Evolutionary conservation across 2,888 invertebrate genomes (phyloP).

Genomic region (Xylota sylvarum): DNA sequence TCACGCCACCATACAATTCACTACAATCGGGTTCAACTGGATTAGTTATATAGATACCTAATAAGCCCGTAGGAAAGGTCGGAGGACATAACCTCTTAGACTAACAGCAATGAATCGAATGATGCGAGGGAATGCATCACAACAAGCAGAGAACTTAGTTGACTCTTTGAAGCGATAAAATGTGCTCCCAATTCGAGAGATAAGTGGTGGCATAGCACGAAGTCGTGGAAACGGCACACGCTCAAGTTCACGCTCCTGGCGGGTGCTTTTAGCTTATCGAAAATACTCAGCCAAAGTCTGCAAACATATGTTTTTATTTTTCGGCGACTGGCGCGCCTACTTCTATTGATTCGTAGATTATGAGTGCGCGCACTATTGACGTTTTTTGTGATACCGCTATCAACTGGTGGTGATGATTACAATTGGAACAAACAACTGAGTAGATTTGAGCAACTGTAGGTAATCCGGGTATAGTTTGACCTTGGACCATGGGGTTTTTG

Average conservation of each 20-base stretch:
- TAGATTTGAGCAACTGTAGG: background rate
- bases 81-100: slow-evolving; percentile 29
- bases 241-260: slow-evolving; percentile 19
- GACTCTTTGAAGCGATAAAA: slow-evolving; percentile 2
- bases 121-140: slow-evolving; percentile 11
- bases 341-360: slow-evolving; percentile 29
- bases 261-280: slow-evolving; percentile 21
- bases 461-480: slow-evolving; percentile 4
- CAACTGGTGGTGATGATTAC: slow-evolving; percentile 30
- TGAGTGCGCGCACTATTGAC: slow-evolving; percentile 19
- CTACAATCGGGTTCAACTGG: slow-evolving; percentile 29
- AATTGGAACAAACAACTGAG: slow-evolving; percentile 9
- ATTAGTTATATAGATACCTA: background rate
- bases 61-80: slow-evolving; percentile 19
- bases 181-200: slow-evolving; percentile 14
- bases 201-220: background rate
- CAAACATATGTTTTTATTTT: slow-evolving; percentile 42
- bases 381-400: slow-evolving; percentile 4
- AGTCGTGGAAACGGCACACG: slow-evolving; percentile 13
- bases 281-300: slow-evolving; percentile 26
- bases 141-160: slow-evolving; percentile 2
- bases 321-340: slow-evolving; percentile 18
- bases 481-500: background rate
- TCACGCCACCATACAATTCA: slow-evolving; percentile 40
- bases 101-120: slow-evolving; percentile 14